Conservation (phyloP, 2,888 invertebrate species). For the Drosophila prolongata region DNA sequence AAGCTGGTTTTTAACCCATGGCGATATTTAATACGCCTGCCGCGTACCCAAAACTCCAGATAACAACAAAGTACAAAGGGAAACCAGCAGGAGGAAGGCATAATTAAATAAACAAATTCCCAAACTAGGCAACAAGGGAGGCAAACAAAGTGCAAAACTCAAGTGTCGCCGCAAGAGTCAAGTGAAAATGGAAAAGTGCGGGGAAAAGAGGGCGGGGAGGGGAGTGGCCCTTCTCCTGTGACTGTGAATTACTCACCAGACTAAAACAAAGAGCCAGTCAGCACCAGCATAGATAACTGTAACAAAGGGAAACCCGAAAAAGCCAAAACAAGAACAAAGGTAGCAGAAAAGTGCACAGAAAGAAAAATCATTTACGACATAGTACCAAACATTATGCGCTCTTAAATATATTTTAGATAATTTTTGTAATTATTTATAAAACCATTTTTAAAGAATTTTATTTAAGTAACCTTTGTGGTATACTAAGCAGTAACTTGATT, state of each 20-base stretch:
- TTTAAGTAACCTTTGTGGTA: no score
- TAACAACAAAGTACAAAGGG: constrained; percentile 13
- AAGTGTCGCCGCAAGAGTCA: constrained; percentile 34
- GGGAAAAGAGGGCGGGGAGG: not conserved
- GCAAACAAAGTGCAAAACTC: constrained; percentile 42
- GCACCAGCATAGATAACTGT: constrained; percentile 16
- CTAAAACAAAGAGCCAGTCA: constrained; percentile 20
- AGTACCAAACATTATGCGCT: not conserved
- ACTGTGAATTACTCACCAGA: constrained; percentile 26
- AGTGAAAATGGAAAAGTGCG: constrained; percentile 12
- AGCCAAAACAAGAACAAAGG: constrained; percentile 10
- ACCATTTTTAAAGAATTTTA: no score
- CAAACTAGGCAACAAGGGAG: constrained; percentile 39
- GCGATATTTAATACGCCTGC: constrained; percentile 35
- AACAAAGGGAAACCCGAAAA: constrained; percentile 31
- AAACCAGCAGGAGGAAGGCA: constrained; percentile 4
- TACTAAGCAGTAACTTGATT: no score
- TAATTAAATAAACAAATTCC: constrained; percentile 47
- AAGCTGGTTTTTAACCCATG: constrained; percentile 13
- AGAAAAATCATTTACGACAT: not conserved
- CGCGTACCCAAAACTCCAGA: constrained; percentile 28
- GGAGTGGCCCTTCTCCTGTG: constrained; percentile 26
- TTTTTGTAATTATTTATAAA: no score
- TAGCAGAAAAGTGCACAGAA: not conserved
- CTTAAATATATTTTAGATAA: not conserved